Percentiles rank a stretch among this genome's conserved stretches.
These are phyloP conservation scores for Callospermophilus lateralis DNA, from an alignment of 2,113 vertebrate species.

Conservation along the genomic window DNA sequence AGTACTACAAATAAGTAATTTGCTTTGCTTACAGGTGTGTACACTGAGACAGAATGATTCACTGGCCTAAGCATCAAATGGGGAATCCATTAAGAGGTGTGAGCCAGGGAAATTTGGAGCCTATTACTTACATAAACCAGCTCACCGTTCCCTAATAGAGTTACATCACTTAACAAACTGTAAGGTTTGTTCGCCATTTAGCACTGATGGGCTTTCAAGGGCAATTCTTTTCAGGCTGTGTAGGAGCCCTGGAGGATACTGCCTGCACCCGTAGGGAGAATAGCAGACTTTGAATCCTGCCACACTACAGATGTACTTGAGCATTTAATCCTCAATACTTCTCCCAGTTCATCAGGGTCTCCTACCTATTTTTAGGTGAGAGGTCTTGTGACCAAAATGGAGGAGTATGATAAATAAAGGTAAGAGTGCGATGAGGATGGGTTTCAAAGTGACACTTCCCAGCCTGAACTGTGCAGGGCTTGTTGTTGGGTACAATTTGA, in stretches of 20 bases:
- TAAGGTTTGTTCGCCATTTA: conserved; percentile 58
- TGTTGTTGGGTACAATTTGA: not conserved
- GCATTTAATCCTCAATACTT: not conserved
- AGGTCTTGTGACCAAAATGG: not conserved
- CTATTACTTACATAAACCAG: conserved; percentile 29
- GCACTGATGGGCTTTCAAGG: not conserved
- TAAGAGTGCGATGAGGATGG: not conserved
- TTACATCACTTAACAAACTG: conserved; percentile 59
- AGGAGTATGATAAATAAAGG: not conserved
- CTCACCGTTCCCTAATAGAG: conserved; percentile 63
- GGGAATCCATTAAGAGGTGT: conserved; percentile 62
- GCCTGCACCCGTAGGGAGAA: not conserved
- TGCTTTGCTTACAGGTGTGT: conserved; percentile 49
- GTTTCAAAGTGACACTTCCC: not conserved
- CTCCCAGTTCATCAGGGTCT: not conserved
- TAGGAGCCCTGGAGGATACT: not conserved
- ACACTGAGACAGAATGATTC: conserved; percentile 2
- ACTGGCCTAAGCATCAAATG: conserved; percentile 62
- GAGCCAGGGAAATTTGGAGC: conserved; percentile 63
- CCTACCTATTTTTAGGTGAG: not conserved
- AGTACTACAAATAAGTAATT: not conserved
- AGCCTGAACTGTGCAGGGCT: not conserved
- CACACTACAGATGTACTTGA: not conserved
- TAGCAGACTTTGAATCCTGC: not conserved
- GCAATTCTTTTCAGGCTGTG: not conserved